Evolutionary conservation across 1,140 invertebrate genomes (phyloP), one percentile per base, ranked within the genome.

Genomic region (Ceratitis capitata): DNA sequence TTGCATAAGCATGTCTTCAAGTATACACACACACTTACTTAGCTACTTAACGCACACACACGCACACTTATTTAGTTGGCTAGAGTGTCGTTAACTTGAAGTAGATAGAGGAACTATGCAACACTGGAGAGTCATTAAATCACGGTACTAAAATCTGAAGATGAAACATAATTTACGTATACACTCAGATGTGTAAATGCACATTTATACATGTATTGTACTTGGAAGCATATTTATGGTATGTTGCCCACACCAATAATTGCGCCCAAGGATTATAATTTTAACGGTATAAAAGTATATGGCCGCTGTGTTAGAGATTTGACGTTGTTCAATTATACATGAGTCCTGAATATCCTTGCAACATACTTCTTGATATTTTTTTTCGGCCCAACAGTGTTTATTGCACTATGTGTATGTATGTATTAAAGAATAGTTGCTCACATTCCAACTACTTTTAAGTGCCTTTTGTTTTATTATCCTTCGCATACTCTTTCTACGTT

Each of bases 81-180:
- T n/a, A 6, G 69, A 78, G 69, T 45, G 69, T 23, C 42, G 69
- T 78, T 78, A 78, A 78, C 39, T 39, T 45, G 39, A 56, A 78
- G 69, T 26, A 45, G 14, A 16, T 6, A 26, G 10, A 78, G 69
- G 39, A 78, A 78, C 39, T 78, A 42, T 45, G 69, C 69, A 78
- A 78, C 69, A 45, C 69, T 78, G 42, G 42, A 78, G 69, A 45
- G 69, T 78, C 69, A 78, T 78, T 78, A 78, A 78, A 78, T 78
- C 69, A 45, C 35, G 69, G 16, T 32, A 47, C 69, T 78, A 78
- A 78, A 78, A n/a, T 7, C 39, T 19, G 23, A 78, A 78, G 69
- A 78, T 45, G 69, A 3, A 19, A 78, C 69, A 78, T 78, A 45
- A 78, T 78, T 78, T 78, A 45, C 39, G 12, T 61, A 26, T 26